Base-by-base conservation (phyloP, 2,888 invertebrate genomes). In the Endotricha flammealis region DNA sequence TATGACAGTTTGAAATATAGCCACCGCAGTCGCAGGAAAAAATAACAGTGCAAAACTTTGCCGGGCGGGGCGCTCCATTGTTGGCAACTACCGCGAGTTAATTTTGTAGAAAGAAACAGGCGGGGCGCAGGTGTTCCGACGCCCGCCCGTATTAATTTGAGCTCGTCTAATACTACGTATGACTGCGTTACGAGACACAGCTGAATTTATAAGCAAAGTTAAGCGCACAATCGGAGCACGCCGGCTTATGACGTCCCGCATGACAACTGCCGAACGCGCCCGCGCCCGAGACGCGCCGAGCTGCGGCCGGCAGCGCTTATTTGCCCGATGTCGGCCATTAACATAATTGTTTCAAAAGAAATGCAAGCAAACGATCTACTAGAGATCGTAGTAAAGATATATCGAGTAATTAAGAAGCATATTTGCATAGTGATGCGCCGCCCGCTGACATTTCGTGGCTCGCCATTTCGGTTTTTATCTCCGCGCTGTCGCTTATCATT, bases 1-100 rank as follows among this genome's bases (percentile, higher is more conserved):
- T 83, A 81, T 85, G 86, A 85, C 86, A 86, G 78, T 82, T 82
- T 86, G 86, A 86, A 86, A 86, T 86, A 86, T 85, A 74, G 82
- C 83, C 69, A 65, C 72, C 76, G 78, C 71, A 75, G 73, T 71
- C 59, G 69, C 60, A 53, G 61, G 65, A 71, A 78, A 77, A 79
- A 79, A 80, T 64, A 80, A 79, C 74, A 74, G 70, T 60, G 76
- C 75, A 76, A 76, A 81, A 82, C 55, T 82, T 81, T 71, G 62
- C 54, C 71, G 65, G 62, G 58, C 57, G 55, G 52, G 44, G 42
- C 53, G 66, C 76, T 73, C 77, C 79, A 81, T 81, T 83, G 83
- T 82, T 75, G 73, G 66, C 66, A 71, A 64, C 62, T 66, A 64
- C 70, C 56, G 20, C 7, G 77, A 81, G 83, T 82, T 83, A 81